Base-by-base conservation (phyloP, 2,888 invertebrate genomes). In the Saturnia pavonia region DNA sequence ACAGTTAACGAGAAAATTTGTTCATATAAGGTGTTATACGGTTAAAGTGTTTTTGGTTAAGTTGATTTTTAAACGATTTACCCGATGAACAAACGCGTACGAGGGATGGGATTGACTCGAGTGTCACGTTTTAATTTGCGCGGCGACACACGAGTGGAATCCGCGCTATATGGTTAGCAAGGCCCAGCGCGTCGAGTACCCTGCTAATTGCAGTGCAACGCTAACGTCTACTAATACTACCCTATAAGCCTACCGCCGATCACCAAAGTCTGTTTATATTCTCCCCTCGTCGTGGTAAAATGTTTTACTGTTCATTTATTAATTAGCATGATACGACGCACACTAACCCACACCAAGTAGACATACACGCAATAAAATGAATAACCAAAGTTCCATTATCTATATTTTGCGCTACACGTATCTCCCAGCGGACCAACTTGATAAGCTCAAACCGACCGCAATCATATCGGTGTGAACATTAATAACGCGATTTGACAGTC, bases 41-140 rank as follows among this genome's bases (percentile, higher is more conserved):
- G 42, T 54, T 25, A 25, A 12, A n/a, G 40, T 40, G 6, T 34
- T 65, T 40, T 65, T 40, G 9, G 43, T 57, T 9, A 40, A 40
- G 40, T 65, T 60, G 25, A 27, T 60, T 69, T 69, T 69, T 69
- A 60, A 71, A 69, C 67, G 48, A 67, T 67, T 70, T 82, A 86
- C 84, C 83, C 86, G 83, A 88, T 87, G 81, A 87, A 86, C 88
- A 87, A 88, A 88, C 85, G 85, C 86, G 84, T 86, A 88, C 82
- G 88, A 88, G 88, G 27, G 82, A 84, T 80, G 86, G 84, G 88
- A 91, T 89, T 85, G 82, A 84, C 88, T 91, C 86, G 86, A 93
- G 93, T 88, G 91, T 82, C 82, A 87, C 88, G 90, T 93, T 94
- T 94, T 92, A 94, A 93, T 93, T 94, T 93, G 91, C 91, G 90